These are phyloP conservation scores for Gymnocheta viridis DNA, from an alignment of 2,888 invertebrate species.

Conservation along the genomic window DNA sequence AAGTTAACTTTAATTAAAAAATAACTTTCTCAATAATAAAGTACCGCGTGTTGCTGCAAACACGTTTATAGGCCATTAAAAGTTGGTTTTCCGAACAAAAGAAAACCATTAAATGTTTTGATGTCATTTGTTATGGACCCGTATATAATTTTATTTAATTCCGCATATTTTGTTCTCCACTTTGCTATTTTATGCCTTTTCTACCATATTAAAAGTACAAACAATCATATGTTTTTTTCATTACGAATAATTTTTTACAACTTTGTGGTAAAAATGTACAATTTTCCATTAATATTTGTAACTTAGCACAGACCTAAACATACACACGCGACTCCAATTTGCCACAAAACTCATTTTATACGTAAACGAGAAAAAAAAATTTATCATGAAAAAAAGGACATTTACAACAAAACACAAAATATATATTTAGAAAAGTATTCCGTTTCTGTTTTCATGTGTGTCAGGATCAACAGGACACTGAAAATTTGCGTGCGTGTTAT, in stretches of 20 bases:
- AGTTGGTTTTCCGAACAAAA: neutral
- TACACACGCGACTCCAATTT: neutral
- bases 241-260: conserved; percentile 11
- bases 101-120: conserved; percentile 44
- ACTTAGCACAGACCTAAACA: neutral
- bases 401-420: neutral
- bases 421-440: conserved; percentile 39
- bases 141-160: conserved; percentile 57
- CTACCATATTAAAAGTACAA: neutral
- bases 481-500: conserved; percentile 57
- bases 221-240: conserved; percentile 17
- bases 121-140: conserved; percentile 58
- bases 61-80: conserved; percentile 14
- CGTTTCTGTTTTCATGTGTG: conserved; percentile 51
- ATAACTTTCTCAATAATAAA: neutral
- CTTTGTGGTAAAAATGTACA: conserved; percentile 41
- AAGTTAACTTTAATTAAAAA: neutral
- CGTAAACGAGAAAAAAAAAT: neutral
- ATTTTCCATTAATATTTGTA: neutral
- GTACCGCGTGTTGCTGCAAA: neutral
- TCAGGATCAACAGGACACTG: conserved; percentile 61
- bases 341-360: conserved; percentile 37
- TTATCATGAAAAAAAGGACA: neutral
- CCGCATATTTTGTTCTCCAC: conserved; percentile 18
- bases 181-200: conserved; percentile 3